Percentiles rank a stretch among this genome's conserved stretches.
phyloP scores from a whole-genome alignment of 2,888 invertebrate species.

The Aleiodes leptofemur region DNA sequence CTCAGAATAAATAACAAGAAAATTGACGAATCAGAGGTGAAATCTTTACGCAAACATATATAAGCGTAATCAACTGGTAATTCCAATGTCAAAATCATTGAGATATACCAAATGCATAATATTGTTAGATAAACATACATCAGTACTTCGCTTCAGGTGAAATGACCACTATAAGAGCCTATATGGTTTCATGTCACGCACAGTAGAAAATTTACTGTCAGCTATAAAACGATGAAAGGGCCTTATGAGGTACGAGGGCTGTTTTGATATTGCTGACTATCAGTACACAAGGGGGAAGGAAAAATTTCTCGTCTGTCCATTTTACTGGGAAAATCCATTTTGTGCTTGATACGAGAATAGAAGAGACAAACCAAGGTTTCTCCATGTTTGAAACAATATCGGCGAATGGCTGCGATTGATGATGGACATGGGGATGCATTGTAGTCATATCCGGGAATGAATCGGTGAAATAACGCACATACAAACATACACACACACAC shows the following conservation, averaged over 20 bases:
- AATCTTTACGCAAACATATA: too few species aligned
- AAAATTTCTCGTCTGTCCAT: slow-evolving; percentile 31
- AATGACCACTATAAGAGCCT: slow-evolving; percentile 36
- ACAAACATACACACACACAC: too few species aligned
- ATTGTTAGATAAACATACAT: not conserved
- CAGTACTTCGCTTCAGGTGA: not conserved
- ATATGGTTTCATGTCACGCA: slow-evolving; percentile 45
- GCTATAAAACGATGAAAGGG: slow-evolving; percentile 51
- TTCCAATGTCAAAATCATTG: too few species aligned
- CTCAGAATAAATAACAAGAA: too few species aligned
- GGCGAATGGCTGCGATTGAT: slow-evolving; percentile 39
- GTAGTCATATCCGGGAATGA: not conserved
- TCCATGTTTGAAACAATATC: slow-evolving; percentile 50
- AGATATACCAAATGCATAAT: too few species aligned
- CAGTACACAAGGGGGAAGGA: slow-evolving; percentile 5
- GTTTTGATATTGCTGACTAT: slow-evolving; percentile 43
- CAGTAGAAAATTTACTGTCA: slow-evolving; percentile 48
- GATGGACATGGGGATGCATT: slow-evolving; percentile 26
- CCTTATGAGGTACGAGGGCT: slow-evolving; percentile 23
- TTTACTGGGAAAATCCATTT: slow-evolving; percentile 46
- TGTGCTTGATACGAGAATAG: slow-evolving; percentile 35
- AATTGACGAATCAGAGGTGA: too few species aligned
- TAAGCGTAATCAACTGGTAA: too few species aligned
- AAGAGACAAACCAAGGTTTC: slow-evolving; percentile 39
- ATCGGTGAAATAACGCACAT: not conserved